Evolutionary conservation across 2,797 vertebrate genomes (phyloP).

Genomic region (Loriculus beryllinus): DNA sequence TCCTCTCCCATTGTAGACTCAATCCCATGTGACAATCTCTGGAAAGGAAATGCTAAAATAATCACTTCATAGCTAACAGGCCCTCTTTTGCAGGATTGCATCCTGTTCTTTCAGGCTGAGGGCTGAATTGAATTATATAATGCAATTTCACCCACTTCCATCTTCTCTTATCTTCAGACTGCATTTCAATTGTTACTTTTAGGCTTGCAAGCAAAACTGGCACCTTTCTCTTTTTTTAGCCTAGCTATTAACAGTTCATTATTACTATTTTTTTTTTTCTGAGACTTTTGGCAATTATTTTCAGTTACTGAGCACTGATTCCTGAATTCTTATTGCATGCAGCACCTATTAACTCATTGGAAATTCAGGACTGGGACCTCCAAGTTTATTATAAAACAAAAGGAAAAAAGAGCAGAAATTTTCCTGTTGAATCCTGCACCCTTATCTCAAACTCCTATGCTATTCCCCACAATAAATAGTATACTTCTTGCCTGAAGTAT

Average conservation of each 20-base stretch:
- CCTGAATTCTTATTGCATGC: background rate
- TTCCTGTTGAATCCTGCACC: background rate
- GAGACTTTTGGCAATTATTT: background rate
- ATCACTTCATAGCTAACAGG: background rate
- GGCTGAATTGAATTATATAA: background rate
- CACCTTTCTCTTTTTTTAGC: background rate
- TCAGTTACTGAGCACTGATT: background rate
- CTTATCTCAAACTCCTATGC: background rate
- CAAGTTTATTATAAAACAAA: background rate
- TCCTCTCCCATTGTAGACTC: background rate
- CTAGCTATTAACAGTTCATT: background rate
- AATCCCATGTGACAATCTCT: background rate
- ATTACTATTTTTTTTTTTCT: fast-evolving
- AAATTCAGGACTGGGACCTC: background rate
- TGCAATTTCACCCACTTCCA: background rate
- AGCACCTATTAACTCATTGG: background rate
- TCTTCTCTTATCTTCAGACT: background rate
- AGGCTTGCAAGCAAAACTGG: background rate
- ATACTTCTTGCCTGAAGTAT: background rate
- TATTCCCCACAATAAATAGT: fast-evolving
- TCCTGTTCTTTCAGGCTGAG: background rate
- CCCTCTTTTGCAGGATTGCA: background rate
- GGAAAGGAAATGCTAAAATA: background rate
- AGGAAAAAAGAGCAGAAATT: fast-evolving
- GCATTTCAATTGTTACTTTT: background rate